Percentiles rank a stretch among this genome's conserved stretches.
Evolutionary conservation across 2,888 invertebrate genomes (phyloP).

Genomic region (Nineta flava): DNA sequence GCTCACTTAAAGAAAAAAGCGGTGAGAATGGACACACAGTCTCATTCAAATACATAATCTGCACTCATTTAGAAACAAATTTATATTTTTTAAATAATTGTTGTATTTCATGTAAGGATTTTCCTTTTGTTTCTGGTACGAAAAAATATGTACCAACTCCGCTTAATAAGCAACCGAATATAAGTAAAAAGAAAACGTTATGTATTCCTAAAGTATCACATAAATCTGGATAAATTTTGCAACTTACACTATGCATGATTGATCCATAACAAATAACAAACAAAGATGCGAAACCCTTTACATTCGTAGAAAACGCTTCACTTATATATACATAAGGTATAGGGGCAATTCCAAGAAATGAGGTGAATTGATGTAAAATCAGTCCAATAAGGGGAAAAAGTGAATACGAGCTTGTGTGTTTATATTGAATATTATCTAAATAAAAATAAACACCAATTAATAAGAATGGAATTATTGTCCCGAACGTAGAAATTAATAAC

Average conservation of each 20-base stretch:
- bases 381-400: conserved; percentile 34
- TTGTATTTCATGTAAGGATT: conserved; percentile 51
- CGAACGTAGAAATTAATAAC: conserved; percentile 36
- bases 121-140: conserved; percentile 55
- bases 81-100: conserved; percentile 30
- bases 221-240: conserved; percentile 32
- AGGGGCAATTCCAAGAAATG: conserved; percentile 33
- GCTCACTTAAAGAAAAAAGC: too few species aligned
- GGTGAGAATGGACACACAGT: too few species aligned
- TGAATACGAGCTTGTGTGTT: conserved; percentile 20
- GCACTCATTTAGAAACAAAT: not conserved
- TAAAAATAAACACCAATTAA: conserved; percentile 19
- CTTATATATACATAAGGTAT: conserved; percentile 32
- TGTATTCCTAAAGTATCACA: conserved; percentile 41
- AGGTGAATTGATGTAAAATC: conserved; percentile 31
- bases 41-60: not conserved
- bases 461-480: conserved; percentile 26
- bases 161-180: conserved; percentile 39
- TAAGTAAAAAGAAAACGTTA: conserved; percentile 48
- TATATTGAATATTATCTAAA: not conserved
- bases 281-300: conserved; percentile 36
- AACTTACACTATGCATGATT: conserved; percentile 29
- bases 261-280: conserved; percentile 34
- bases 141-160: conserved; percentile 39
- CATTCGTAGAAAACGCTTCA: conserved; percentile 36